Evolutionary conservation across 2,888 invertebrate genomes (phyloP).

Genomic region (Chesias legatella): DNA sequence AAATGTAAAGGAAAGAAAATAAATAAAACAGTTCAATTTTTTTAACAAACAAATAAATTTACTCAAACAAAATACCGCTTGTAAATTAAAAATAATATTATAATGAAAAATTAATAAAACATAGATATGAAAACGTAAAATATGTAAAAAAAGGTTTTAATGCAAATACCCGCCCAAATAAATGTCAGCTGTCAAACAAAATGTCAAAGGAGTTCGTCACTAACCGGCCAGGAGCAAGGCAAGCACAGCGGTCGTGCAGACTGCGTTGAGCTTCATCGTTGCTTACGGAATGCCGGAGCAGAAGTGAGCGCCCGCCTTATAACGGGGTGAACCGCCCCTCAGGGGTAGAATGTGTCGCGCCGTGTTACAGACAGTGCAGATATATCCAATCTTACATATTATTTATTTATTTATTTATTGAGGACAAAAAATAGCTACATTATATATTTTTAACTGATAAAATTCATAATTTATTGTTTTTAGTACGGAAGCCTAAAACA

Average conservation of each 20-base stretch:
- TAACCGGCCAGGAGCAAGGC: conserved; percentile 62
- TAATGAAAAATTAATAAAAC: neutral
- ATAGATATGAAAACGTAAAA: neutral
- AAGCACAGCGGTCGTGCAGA: conserved; percentile 49
- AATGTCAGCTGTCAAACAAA: conserved; percentile 12
- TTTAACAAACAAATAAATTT: neutral
- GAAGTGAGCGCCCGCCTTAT: conserved; percentile 50
- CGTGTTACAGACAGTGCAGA: too few species aligned
- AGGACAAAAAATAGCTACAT: too few species aligned
- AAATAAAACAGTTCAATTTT: too few species aligned
- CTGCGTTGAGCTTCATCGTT: conserved; percentile 56
- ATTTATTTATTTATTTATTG: too few species aligned
- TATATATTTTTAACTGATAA: too few species aligned
- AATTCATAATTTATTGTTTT: too few species aligned
- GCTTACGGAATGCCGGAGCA: conserved; percentile 53
- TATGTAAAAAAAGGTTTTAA: conserved; percentile 1
- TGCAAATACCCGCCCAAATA: conserved; percentile 1
- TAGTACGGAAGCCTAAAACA: too few species aligned
- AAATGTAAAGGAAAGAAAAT: too few species aligned
- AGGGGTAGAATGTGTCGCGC: conserved; percentile 32
- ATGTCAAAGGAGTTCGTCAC: conserved; percentile 42
- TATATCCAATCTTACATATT: too few species aligned
- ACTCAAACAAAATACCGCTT: conserved; percentile 5
- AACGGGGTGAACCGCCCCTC: conserved; percentile 50
- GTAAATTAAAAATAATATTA: conserved; percentile 1